Base-by-base conservation (phyloP, 2,888 invertebrate species). In the Unio delphinus region DNA sequence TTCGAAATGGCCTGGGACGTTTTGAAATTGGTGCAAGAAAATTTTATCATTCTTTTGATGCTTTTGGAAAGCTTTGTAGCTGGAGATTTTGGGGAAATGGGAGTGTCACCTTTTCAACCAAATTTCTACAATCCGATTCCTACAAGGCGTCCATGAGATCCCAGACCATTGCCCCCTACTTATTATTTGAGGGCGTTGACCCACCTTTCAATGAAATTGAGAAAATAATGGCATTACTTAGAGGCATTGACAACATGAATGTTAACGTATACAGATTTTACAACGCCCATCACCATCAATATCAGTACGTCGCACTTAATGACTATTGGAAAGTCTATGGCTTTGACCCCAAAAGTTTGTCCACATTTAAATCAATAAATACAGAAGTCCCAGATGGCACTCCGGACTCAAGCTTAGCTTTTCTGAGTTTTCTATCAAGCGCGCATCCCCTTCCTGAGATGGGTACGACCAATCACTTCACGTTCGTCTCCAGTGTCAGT, bases 231-330 rank as follows among this genome's bases (percentile, higher is more conserved):
- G 82, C 84, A 2, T 65, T 88, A 7, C n/a, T 81, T 4, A 77
- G 80, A 18, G 88, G 88, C 0, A 79, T 88, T 20, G 87, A 88
- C 68, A 88, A 88, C 68, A 86, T 87, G 84, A 88, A 88, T 69
- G 84, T 87, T 11, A 88, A 88, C 68, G 76, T 88, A 2, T 78
- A 80, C 61, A 72, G 78, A 20, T 75, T 83, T 55, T 75, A 70
- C 34, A 67, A 79, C 56, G 62, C 71, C 11, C 60, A 68, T n/a
- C 23, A 23, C 8, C 34, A 58, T 17, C 55, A 28, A 7, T 62
- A 55, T 18, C 75, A 70, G 6, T 87, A 82, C 67, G 73, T 85
- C 4, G 87, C 84, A 2, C 62, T 86, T 34, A 87, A 82, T 73
- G 88, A 88, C 66, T 88, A 84, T 67, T 88, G 87, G 87, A 85